Evolutionary conservation across 92 coral and sea anemone genomes (phyloP).

Genomic region (Epizoanthus stellaris): DNA sequence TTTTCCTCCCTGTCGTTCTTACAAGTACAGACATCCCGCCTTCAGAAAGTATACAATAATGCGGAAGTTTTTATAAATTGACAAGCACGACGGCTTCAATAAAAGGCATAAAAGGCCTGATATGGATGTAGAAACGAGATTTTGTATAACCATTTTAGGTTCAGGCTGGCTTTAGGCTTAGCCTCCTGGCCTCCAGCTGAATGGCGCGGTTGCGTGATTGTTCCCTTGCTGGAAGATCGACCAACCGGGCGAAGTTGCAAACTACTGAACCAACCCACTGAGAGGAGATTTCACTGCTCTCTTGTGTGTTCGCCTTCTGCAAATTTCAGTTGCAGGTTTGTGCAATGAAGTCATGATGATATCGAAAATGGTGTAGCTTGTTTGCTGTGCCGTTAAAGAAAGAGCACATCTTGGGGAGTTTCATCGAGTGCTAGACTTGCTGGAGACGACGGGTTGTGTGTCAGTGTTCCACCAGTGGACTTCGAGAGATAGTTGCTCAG

Average conservation of each 20-base stretch:
- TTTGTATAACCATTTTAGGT: neutral
- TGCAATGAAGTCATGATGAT: conserved; percentile 1
- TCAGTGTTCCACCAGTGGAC: conserved; percentile 2
- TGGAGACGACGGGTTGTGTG: neutral
- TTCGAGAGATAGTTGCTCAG: neutral
- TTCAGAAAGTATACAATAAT: too few relatives aligned
- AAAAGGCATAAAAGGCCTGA: too few relatives aligned
- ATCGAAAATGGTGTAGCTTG: conserved; percentile 22
- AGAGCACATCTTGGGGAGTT: conserved; percentile 3
- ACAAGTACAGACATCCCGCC: too few relatives aligned
- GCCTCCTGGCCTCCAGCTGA: conserved; percentile 28
- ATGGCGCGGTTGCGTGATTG: conserved; percentile 47
- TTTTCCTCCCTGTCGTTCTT: too few relatives aligned
- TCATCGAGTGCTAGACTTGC: neutral
- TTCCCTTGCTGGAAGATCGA: neutral
- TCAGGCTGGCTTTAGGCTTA: conserved; percentile 19
- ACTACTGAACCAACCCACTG: conserved; percentile 35
- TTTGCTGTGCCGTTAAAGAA: neutral
- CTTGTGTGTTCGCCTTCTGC: conserved; percentile 12
- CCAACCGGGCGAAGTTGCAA: conserved; percentile 29
- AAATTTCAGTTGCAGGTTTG: conserved; percentile 18
- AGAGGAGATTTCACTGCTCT: conserved; percentile 12
- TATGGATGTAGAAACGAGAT: too few relatives aligned
- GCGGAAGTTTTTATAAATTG: too few relatives aligned
- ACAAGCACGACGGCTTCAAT: too few relatives aligned